Evolutionary conservation across 2,888 invertebrate genomes (phyloP), one percentile per base, ranked within the genome.

Genomic region (Hermodice carunculata): DNA sequence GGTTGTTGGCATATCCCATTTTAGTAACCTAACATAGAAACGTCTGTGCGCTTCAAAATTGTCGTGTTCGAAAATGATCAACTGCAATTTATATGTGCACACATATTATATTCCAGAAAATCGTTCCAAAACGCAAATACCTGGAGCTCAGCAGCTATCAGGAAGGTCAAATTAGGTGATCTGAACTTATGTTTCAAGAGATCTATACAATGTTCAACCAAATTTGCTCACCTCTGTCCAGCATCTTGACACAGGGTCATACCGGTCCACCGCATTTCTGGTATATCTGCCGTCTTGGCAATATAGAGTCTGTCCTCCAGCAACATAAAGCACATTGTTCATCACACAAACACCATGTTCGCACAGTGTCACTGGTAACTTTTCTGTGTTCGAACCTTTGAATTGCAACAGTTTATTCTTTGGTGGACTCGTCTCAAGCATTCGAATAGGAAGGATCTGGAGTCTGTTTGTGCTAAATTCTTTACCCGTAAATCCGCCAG

Each of bases 291-390:
- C 71, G 51, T 69, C 66, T 26, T 37, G 43, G 43, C 49, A 53
- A 28, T 71, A 71, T 14, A 37, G 26, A 17, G 32, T 37, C 54
- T 71, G 71, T 11, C 71, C 71, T 11, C 71, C 71, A 26, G 61
- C 68, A 6, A 71, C 37, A 42, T 64, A 70, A 46, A 70, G 32
- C n/a, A 44, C n/a, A 5, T 42, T 42, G 8, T 61, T 52, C 31
- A 67, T 6, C n/a, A 64, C 51, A 19, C 63, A 64, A 1, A 57
- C 54, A 8, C 59, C 42, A 32, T 69, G 66, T 28, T 69, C 69
- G 49, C 69, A 66, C 26, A 67, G 42, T 28, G 57, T 51, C n/a
- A n/a, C 37, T n/a, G 66, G 66, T 1, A 66, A 40, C 24, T 26
- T 63, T 14, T 19, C 31, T 17, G n/a, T 19, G 19, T 14, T 2